A percentile compares a stretch with the other conserved stretches of the same genome.
phyloP scores from a whole-genome alignment of 2,888 invertebrate species.

The Agrotis exclamationis region DNA sequence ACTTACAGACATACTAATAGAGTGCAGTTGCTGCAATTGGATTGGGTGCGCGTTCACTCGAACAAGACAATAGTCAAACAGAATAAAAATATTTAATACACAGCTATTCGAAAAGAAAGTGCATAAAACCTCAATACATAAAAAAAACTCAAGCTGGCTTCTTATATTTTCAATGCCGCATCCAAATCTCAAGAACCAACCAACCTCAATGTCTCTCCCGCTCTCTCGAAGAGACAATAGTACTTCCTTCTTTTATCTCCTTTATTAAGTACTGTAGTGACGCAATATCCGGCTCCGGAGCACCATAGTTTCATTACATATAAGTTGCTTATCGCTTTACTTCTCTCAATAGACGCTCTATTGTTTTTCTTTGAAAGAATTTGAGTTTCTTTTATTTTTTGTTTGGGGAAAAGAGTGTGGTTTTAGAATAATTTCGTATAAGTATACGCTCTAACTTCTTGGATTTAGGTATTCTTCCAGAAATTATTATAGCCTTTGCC shows the following conservation, averaged over 20 bases:
- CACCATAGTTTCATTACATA: conserved; percentile 75
- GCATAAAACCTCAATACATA: neutral
- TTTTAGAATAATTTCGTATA: too few relatives aligned
- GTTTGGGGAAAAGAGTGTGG: too few relatives aligned
- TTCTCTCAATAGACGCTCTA: conserved; percentile 70
- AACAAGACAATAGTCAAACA: too few relatives aligned
- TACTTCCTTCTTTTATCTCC: conserved; percentile 72
- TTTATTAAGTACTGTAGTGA: conserved; percentile 69
- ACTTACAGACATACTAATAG: too few relatives aligned
- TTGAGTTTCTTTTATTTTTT: conserved; percentile 1
- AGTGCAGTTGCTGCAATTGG: too few relatives aligned
- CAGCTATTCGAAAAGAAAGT: neutral
- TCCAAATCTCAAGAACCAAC: conserved; percentile 8
- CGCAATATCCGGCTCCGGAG: conserved; percentile 64
- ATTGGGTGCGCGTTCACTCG: too few relatives aligned
- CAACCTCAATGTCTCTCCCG: neutral
- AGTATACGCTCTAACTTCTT: too few relatives aligned
- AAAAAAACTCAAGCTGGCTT: neutral
- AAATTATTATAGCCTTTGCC: too few relatives aligned
- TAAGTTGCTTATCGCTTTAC: conserved; percentile 72
- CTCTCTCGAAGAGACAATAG: conserved; percentile 67
- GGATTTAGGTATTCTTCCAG: too few relatives aligned
- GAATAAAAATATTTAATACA: too few relatives aligned
- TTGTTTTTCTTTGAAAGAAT: conserved; percentile 65
- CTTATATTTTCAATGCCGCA: conserved; percentile 16